Evolutionary conservation across 2,888 invertebrate genomes (phyloP).

Genomic region (Erebia aethiops): DNA sequence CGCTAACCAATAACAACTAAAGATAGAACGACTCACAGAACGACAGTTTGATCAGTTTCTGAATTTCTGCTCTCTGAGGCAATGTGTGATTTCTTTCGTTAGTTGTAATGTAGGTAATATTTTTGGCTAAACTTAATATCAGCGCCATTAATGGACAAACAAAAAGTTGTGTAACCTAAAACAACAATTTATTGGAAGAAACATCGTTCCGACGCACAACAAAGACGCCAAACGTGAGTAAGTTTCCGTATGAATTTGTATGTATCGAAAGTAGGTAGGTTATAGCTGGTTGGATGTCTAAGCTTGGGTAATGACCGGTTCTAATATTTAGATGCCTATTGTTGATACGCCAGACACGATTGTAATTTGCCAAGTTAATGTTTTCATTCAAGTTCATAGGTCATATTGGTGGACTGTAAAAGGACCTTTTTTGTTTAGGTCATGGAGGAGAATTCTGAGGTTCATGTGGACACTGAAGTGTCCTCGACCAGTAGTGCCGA

Average conservation of each 20-base stretch:
- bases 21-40: conserved; percentile 39
- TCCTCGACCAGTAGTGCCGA: conserved; percentile 69
- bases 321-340: conserved; percentile 57
- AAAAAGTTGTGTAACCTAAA: conserved; percentile 36
- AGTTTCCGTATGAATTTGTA: conserved; percentile 67
- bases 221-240: conserved; percentile 59
- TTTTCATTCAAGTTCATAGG: conserved; percentile 54
- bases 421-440: conserved; percentile 51
- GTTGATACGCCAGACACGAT: conserved; percentile 46
- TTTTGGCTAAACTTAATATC: conserved; percentile 48
- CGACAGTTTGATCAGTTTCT: conserved; percentile 48
- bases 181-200: conserved; percentile 17
- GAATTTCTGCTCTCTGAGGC: conserved; percentile 44
- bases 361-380: conserved; percentile 41
- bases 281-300: conserved; percentile 59
- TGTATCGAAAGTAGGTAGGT: conserved; percentile 73
- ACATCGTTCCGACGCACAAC: conserved; percentile 26
- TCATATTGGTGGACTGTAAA: conserved; percentile 39
- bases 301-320: conserved; percentile 74
- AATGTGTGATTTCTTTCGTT: conserved; percentile 65
- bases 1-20: conserved; percentile 44
- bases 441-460: conserved; percentile 71
- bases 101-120: conserved; percentile 57
- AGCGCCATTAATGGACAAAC: conserved; percentile 43
- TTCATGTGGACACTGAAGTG: conserved; percentile 73